These are phyloP conservation scores for Phlogophora meticulosa DNA, from an alignment of 2,888 invertebrate genomes.

Conservation along the genomic window DNA sequence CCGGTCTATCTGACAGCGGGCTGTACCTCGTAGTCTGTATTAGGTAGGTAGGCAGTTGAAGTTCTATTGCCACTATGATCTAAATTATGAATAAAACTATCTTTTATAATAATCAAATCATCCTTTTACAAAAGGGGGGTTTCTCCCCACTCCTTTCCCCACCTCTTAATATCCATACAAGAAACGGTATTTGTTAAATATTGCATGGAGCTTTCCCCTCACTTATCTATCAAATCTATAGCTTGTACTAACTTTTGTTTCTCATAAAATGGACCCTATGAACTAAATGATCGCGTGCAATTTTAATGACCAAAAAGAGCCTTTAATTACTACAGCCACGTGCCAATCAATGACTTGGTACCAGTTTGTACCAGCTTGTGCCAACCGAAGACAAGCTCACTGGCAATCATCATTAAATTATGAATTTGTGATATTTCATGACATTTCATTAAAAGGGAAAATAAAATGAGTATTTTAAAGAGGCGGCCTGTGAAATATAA, in stretches of 20 bases:
- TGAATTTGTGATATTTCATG: slow-evolving; percentile 9
- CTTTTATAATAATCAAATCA: too few relatives aligned
- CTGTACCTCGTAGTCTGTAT: too few relatives aligned
- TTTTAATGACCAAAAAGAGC: slow-evolving; percentile 25
- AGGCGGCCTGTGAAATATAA: background rate
- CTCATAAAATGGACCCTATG: slow-evolving; percentile 13
- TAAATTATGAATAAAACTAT: too few relatives aligned
- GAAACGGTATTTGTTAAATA: too few relatives aligned
- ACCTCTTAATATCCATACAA: too few relatives aligned
- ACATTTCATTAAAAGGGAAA: background rate
- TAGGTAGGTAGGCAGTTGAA: too few relatives aligned
- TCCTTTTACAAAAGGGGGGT: too few relatives aligned
- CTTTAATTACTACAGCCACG: slow-evolving; percentile 32
- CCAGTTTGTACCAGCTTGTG: slow-evolving; percentile 48
- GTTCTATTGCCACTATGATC: too few relatives aligned
- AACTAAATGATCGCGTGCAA: slow-evolving; percentile 41
- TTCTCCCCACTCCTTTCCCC: too few relatives aligned
- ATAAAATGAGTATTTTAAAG: slow-evolving; percentile 22
- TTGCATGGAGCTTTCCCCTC: too few relatives aligned
- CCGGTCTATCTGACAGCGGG: too few relatives aligned
- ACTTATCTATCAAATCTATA: background rate
- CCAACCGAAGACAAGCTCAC: slow-evolving; percentile 18
- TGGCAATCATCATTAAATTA: slow-evolving; percentile 27
- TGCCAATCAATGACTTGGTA: slow-evolving; percentile 31
- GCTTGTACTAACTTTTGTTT: too few relatives aligned